These are phyloP conservation scores for Brachionus asplanchnoidis DNA, from an alignment of 1,140 invertebrate species.

Conservation along the genomic window DNA sequence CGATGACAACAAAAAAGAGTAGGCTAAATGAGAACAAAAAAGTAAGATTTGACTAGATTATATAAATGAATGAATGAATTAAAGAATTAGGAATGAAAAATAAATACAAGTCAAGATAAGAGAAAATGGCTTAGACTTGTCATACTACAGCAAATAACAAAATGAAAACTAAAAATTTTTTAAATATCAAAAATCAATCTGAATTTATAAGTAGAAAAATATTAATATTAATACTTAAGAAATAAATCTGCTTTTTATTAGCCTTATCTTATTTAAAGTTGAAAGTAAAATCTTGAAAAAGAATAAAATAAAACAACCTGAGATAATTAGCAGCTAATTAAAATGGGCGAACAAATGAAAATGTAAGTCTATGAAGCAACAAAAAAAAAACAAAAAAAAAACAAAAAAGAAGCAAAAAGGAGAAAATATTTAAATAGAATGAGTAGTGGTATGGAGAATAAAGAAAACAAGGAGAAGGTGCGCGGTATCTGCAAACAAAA, in stretches of 20 bases:
- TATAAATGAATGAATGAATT: neutral
- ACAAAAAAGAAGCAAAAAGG: neutral
- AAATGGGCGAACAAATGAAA: slow-evolving; percentile 3
- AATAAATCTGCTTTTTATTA: slow-evolving; percentile 30
- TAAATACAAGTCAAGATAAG: slow-evolving; percentile 6
- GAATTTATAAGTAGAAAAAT: slow-evolving; percentile 18
- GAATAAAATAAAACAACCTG: slow-evolving; percentile 5
- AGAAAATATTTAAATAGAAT: slow-evolving; percentile 4
- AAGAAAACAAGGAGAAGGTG: neutral
- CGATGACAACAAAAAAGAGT: neutral
- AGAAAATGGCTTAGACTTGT: neutral
- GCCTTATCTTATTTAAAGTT: slow-evolving; percentile 27
- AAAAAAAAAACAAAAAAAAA: neutral
- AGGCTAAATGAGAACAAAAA: neutral
- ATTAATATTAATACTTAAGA: neutral
- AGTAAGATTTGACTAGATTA: neutral
- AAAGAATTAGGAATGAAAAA: neutral
- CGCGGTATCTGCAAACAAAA: neutral
- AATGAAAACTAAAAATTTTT: neutral
- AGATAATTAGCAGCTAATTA: slow-evolving; percentile 38
- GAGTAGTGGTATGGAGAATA: neutral
- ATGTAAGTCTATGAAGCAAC: neutral
- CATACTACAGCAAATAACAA: neutral
- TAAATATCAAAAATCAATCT: slow-evolving; percentile 15
- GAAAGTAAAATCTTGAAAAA: neutral